Percentiles rank a stretch among this genome's conserved stretches.
phyloP scores from a whole-genome alignment of 2,797 vertebrate genomes.

The Microchirus variegatus region DNA sequence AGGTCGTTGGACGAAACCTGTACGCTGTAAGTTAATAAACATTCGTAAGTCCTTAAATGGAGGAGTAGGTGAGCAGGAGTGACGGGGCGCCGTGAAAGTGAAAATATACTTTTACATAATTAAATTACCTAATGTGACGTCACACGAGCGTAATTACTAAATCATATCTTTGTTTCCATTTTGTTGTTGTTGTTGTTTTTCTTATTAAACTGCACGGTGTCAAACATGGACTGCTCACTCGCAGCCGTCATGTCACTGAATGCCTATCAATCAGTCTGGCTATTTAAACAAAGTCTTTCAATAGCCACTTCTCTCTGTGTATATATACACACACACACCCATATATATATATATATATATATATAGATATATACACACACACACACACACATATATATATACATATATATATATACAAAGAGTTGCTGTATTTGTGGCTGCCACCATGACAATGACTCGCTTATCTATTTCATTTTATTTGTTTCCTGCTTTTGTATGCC shows the following conservation, averaged over 20 bases:
- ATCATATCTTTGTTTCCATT: background rate
- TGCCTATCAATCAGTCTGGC: background rate
- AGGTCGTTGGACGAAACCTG: constrained; percentile 1
- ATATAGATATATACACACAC: no score
- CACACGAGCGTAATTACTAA: background rate
- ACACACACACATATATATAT: no score
- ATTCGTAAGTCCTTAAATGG: constrained; percentile 59
- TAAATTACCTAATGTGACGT: background rate
- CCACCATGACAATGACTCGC: background rate
- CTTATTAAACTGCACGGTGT: background rate
- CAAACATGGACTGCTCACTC: no score
- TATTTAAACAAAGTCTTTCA: no score
- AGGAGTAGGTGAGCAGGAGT: constrained; percentile 58
- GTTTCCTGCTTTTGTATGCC: background rate
- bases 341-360: no score
- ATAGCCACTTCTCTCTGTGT: no score
- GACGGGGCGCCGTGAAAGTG: constrained; percentile 64
- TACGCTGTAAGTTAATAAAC: constrained; percentile 45
- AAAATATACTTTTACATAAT: constrained; percentile 25
- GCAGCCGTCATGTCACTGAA: background rate
- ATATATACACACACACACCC: no score
- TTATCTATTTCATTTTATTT: background rate
- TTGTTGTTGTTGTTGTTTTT: background rate
- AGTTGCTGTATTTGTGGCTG: background rate
- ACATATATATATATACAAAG: no score